Percentiles rank a stretch among this genome's conserved stretches.
Conservation (phyloP, 2,113 vertebrate genomes). For the Dipodomys merriami region DNA sequence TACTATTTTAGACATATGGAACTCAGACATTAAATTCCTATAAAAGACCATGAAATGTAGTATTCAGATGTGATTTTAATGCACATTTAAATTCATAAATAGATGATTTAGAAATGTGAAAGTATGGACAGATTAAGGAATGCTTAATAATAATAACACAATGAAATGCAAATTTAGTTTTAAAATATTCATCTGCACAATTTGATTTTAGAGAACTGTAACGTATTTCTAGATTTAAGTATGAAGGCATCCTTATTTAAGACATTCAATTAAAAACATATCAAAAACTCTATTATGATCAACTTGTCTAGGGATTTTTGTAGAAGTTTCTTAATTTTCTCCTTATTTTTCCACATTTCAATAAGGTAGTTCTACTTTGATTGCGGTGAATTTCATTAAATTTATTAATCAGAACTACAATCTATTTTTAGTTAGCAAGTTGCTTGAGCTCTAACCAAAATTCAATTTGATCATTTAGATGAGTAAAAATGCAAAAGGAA, state of each 20-base stretch:
- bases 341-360: constrained; percentile 1
- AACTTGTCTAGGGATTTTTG: neutral
- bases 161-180: neutral
- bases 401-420: constrained; percentile 24
- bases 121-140: neutral
- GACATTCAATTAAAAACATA: constrained; percentile 19
- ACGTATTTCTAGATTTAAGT: neutral
- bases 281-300: constrained; percentile 27
- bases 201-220: neutral
- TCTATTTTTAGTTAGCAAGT: neutral
- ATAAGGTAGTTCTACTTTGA: neutral
- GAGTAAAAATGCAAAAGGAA: neutral
- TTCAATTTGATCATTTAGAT: neutral
- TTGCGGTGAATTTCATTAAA: neutral
- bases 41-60: neutral
- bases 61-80: constrained; percentile 8
- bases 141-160: neutral
- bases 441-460: neutral
- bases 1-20: neutral
- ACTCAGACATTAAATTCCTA: neutral
- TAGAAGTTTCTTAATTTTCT: constrained; percentile 29
- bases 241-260: neutral
- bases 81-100: neutral
- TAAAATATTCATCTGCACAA: neutral
- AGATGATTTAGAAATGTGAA: neutral